Percentiles rank a stretch among this genome's conserved stretches.
phyloP scores from a whole-genome alignment of 2,888 invertebrate genomes.

The Caenorhabditis drosophilae region DNA sequence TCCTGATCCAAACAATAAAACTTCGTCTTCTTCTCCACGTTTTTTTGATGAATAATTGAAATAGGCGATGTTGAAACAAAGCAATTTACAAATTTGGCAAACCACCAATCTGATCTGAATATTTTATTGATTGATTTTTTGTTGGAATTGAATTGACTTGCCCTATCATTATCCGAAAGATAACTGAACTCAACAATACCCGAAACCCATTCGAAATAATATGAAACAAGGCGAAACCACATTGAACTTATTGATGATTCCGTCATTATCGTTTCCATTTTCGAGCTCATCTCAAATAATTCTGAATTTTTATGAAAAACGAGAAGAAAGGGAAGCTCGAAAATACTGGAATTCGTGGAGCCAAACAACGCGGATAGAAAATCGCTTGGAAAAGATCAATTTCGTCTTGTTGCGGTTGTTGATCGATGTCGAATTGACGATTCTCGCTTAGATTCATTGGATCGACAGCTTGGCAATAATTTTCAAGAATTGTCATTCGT shows the following conservation, averaged over 20 bases:
- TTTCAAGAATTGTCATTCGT: conserved; percentile 10
- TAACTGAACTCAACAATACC: conserved; percentile 33
- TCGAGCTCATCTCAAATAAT: too few species aligned
- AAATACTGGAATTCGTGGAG: conserved; percentile 23
- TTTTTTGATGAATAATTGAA: conserved; percentile 15
- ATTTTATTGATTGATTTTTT: background rate
- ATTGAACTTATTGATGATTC: conserved; percentile 22
- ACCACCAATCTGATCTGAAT: conserved; percentile 20
- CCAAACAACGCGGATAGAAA: conserved; percentile 23
- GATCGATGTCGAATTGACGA: background rate
- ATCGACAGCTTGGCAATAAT: conserved; percentile 23
- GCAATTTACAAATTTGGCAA: conserved; percentile 34
- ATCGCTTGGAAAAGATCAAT: conserved; percentile 23
- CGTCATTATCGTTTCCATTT: conserved; percentile 14
- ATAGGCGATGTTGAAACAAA: conserved; percentile 34
- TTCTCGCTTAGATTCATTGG: too few species aligned
- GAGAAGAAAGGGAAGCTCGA: background rate
- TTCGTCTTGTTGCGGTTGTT: background rate
- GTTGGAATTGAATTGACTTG: background rate
- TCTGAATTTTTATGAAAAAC: conserved; percentile 23
- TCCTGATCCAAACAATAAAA: conserved; percentile 28
- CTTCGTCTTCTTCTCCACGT: conserved; percentile 6
- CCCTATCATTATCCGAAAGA: conserved; percentile 28
- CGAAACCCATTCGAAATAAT: conserved; percentile 43
- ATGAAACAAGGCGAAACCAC: conserved; percentile 43